Evolutionary conservation across 2,113 vertebrate species (phyloP).

Genomic region (Microcebus lehilahytsara): DNA sequence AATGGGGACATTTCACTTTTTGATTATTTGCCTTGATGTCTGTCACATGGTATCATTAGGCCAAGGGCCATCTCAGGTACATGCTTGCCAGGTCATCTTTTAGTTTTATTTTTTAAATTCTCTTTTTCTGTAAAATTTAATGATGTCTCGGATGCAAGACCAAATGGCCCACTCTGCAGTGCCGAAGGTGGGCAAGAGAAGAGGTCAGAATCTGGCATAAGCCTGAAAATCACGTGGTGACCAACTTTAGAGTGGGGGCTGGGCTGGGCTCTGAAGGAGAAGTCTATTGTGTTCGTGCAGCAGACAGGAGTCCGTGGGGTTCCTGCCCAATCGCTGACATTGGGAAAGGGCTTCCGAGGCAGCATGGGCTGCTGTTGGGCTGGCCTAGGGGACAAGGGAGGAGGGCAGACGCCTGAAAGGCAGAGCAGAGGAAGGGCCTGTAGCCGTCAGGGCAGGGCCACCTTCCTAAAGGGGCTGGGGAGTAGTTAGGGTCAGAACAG

Average conservation of each 20-base stretch:
- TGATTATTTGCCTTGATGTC: background rate
- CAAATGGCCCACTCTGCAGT: background rate
- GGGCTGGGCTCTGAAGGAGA: background rate
- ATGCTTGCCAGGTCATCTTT: background rate
- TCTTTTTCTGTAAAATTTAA: background rate
- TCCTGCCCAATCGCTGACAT: background rate
- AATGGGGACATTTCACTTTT: background rate
- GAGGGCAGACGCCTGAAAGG: background rate
- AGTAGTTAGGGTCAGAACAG: background rate
- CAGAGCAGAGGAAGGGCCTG: background rate
- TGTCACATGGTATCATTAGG: background rate
- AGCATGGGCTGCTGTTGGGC: rapidly evolving
- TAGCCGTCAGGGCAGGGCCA: background rate
- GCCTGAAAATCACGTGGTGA: background rate
- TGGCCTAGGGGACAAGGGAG: background rate
- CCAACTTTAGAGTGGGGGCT: background rate
- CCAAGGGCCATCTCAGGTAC: background rate
- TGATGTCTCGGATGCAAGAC: background rate
- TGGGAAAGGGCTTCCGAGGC: background rate
- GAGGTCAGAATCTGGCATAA: background rate
- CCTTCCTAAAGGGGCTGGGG: background rate
- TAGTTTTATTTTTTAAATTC: background rate
- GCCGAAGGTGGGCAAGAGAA: background rate
- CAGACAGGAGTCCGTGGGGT: background rate
- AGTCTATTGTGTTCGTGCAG: background rate